A percentile compares a stretch with the other conserved stretches of the same genome.
Evolutionary conservation across 2,797 vertebrate species (phyloP).

Genomic region (Stomatorhinus walkeri): DNA sequence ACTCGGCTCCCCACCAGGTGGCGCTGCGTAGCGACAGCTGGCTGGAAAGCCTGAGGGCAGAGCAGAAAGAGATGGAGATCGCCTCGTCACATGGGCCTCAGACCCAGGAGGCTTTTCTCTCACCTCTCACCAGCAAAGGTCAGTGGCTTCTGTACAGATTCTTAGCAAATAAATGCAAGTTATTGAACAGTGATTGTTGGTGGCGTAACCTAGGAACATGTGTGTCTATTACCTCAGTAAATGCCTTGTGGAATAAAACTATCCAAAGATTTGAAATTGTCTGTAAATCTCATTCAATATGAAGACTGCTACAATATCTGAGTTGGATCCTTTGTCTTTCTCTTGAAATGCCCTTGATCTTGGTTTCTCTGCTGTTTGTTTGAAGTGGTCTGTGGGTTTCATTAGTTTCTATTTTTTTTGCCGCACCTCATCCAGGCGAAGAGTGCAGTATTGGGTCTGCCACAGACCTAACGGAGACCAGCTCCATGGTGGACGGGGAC

Average conservation of each 20-base stretch:
- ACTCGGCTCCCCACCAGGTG: constrained; percentile 58
- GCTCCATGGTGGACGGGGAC: constrained; percentile 92
- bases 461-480: constrained; percentile 94
- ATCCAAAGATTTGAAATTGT: neutral
- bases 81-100: constrained; percentile 76
- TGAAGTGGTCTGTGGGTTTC: neutral
- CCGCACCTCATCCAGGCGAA: constrained; percentile 61
- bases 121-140: constrained; percentile 92
- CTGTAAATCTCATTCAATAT: neutral
- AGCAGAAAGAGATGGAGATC: constrained; percentile 73
- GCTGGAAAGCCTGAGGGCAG: constrained; percentile 66
- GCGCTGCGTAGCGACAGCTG: constrained; percentile 70
- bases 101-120: constrained; percentile 91
- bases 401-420: neutral
- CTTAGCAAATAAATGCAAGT: neutral
- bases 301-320: neutral
- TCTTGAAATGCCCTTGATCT: neutral
- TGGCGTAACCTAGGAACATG: neutral
- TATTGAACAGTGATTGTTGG: neutral
- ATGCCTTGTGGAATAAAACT: neutral
- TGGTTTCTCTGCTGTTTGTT: neutral
- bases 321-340: neutral
- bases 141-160: neutral
- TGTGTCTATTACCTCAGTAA: neutral
- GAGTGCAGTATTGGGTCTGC: constrained; percentile 97